phyloP scores from a whole-genome alignment of 1,140 invertebrate species.

The Aphis craccivora region DNA sequence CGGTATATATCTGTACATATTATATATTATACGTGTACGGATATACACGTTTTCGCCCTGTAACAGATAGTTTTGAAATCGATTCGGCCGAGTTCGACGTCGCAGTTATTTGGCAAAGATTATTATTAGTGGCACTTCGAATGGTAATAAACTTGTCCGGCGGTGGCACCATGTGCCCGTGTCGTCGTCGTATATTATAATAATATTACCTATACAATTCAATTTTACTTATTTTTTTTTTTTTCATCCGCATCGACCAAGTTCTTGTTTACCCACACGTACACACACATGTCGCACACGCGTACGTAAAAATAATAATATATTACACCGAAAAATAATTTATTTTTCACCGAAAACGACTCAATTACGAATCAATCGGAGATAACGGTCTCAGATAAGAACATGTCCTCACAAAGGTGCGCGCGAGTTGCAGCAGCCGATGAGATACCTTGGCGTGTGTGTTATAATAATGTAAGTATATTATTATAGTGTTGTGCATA shows the following conservation, averaged over 20 bases:
- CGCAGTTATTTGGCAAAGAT: slow-evolving; percentile 1
- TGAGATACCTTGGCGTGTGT: background rate
- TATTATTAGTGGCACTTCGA: background rate
- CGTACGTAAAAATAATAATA: background rate
- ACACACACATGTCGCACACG: background rate
- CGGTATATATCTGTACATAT: background rate
- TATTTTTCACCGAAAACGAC: slow-evolving; percentile 21
- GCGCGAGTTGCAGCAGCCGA: too few relatives aligned
- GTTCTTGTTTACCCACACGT: background rate
- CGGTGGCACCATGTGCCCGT: background rate
- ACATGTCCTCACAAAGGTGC: background rate
- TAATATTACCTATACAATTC: slow-evolving; percentile 11
- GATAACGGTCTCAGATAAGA: slow-evolving; percentile 7
- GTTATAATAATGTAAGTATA: background rate
- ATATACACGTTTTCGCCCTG: background rate
- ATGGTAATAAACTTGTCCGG: slow-evolving; percentile 28
- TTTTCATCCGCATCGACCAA: background rate
- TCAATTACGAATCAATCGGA: slow-evolving; percentile 19
- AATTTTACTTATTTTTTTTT: background rate
- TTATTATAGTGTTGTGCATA: background rate
- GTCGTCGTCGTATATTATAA: background rate
- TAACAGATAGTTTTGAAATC: slow-evolving; percentile 11
- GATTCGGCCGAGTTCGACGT: background rate
- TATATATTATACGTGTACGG: background rate
- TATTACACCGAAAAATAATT: background rate